Evolutionary conservation across 2,797 vertebrate genomes (phyloP), one percentile per base, ranked within the genome.

Genomic region (Platalea minor): DNA sequence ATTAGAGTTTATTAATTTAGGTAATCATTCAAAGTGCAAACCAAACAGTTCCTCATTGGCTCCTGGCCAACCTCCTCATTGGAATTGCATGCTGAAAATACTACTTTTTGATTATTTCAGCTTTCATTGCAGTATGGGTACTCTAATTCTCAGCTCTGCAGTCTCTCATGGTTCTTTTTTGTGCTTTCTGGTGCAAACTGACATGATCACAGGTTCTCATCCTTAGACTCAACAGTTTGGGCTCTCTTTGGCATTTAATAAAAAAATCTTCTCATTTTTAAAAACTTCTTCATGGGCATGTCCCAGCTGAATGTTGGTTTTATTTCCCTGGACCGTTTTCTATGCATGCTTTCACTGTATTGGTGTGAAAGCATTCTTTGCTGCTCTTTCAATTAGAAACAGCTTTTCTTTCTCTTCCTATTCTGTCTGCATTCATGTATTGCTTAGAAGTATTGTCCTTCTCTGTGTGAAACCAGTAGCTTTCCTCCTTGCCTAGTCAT

Each of bases 351-450:
- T 70, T 90, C 56, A 48, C 43, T 96, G 61, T 86, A 5, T 29
- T 82, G 41, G 5, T 64, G 41, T 90, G 79, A 91, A 88, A 80
- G 33, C 74, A 56, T 95, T 94, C 57, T 84, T 84, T 88, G 61
- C 59, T 91, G 80, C 59, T 91, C 75, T 78, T 89, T 33, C 79
- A 77, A 5, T 76, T 85, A 74, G 50, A 83, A 93, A 68, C 82
- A 92, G 91, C 65, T 94, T 92, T 91, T 83, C 41, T 89, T 79
- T 82, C 70, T 91, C 60, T 91, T 90, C 25, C 18, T n/a, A 53
- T 92, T 86, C 68, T 89, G 24, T 68, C 61, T 85, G 51, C n/a
- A 25, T 88, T 83, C 35, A 26, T 72, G 48, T 46, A 35, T 88
- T 88, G 53, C 76, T 91, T 89, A 18, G 20, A 88, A 69, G 33